Base-by-base conservation (phyloP, 2,888 invertebrate species). In the Agrochola circellaris region DNA sequence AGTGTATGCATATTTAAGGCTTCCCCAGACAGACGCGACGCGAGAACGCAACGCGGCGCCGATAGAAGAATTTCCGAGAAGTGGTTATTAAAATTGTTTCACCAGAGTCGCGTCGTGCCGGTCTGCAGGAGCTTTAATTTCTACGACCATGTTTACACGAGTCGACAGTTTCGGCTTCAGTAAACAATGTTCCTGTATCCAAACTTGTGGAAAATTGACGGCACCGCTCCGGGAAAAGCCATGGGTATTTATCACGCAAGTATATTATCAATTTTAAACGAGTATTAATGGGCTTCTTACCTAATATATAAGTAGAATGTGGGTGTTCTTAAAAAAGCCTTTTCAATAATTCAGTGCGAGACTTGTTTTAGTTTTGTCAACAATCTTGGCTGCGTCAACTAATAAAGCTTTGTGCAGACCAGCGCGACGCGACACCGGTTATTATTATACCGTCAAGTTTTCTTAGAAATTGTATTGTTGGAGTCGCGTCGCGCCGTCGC, bases 111-210 rank as follows among this genome's bases (percentile, higher is more conserved):
- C 38, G 38, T 38, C 9, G 38, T 9, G 9, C 38, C 38, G 0
- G 38, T 38, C 9, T 9, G 38, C 38, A 1, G 9, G 9, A 38
- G 9, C 9, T 0, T 38, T 38, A 13, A 72, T 54, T 66, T 66
- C 45, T 45, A 68, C 9, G 58, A 71, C 0, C n/a, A 30, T 77
- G 71, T 71, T 71, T 69, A 73, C 73, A 62, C 67, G 81, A 84
- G 17, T 84, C 54, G 67, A 70, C 67, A 74, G 23, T 64, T 84
- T 84, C 70, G 23, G 34, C 48, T 62, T 71, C 66, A 60, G 70
- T 60, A 67, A 67, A 60, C 70, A 81, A 67, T 34, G 51, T 48
- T 56, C 34, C 26, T 6, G 38, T 54, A 51, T 67, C 17, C 67
- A 62, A 77, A 64, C 62, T 17, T 54, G 62, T 68, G 72, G 64